phyloP scores from a whole-genome alignment of 2,113 vertebrate species.

The Leptodactylus fuscus region DNA sequence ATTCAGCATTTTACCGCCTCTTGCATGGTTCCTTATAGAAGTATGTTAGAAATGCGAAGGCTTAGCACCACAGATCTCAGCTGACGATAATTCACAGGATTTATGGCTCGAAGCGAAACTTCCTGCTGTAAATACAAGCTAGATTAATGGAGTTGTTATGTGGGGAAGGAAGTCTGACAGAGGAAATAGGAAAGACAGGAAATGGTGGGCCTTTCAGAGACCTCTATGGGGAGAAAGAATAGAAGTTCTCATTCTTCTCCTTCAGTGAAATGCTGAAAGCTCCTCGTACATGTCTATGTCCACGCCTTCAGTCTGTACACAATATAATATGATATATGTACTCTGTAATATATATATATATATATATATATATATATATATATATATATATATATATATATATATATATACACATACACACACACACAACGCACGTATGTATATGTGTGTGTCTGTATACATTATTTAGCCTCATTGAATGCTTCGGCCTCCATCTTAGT shows the following conservation, averaged over 20 bases:
- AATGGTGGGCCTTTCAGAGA: conserved; percentile 37
- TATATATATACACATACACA: too few species aligned
- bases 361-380: too few species aligned
- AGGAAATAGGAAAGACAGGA: conserved; percentile 57
- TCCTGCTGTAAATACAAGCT: conserved; percentile 26
- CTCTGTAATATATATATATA: too few species aligned
- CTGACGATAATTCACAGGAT: conserved; percentile 29
- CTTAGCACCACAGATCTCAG: not conserved
- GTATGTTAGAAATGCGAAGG: not conserved
- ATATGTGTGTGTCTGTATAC: too few species aligned
- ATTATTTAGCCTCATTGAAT: not conserved
- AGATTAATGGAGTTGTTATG: conserved; percentile 53
- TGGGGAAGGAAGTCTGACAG: conserved; percentile 51
- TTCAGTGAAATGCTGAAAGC: not conserved
- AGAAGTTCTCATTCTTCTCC: not conserved
- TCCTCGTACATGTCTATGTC: not conserved
- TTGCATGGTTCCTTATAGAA: too few species aligned
- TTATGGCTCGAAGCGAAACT: conserved; percentile 22
- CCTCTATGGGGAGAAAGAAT: conserved; percentile 12
- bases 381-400: too few species aligned
- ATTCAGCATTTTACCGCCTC: not conserved
- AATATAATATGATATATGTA: too few species aligned
- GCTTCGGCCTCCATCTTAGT: too few species aligned
- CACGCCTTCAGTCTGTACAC: too few species aligned
- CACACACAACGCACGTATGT: too few species aligned